Percentiles rank a stretch among this genome's conserved stretches.
Conservation (phyloP, 2,888 invertebrate species). For the Ptilodon capucinus region DNA sequence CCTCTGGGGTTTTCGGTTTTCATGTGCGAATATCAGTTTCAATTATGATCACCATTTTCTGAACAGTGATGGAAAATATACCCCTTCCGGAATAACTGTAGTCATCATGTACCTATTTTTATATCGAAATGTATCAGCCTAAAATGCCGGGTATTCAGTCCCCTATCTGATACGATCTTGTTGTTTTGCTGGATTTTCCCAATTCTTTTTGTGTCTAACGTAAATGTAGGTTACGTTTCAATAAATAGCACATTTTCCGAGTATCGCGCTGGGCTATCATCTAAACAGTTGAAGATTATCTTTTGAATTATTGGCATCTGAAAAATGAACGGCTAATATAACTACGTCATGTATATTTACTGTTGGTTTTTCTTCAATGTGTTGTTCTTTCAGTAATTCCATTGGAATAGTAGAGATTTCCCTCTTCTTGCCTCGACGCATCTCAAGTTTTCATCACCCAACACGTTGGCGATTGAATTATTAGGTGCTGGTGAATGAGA, state of each 20-base stretch:
- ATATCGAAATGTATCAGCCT: no score
- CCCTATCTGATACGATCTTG: not conserved
- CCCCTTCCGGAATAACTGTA: no score
- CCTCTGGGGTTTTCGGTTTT: no score
- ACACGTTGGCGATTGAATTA: no score
- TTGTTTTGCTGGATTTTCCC: not conserved
- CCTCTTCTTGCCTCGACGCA: no score
- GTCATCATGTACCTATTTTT: no score
- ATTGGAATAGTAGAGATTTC: not conserved
- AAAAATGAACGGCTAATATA: not conserved
- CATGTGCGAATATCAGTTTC: no score
- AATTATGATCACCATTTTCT: no score
- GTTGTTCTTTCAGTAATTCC: not conserved
- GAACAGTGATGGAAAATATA: no score
- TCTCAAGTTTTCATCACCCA: no score
- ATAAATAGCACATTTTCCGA: not conserved
- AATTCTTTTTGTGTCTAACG: not conserved
- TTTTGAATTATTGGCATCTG: not conserved
- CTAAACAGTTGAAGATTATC: not conserved
- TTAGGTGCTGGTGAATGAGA: not conserved
- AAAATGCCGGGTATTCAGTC: slow-evolving; percentile 9
- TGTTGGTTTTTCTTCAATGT: not conserved
- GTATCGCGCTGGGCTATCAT: not conserved
- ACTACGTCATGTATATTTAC: not conserved
- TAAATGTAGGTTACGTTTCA: not conserved